These are phyloP conservation scores for Pycnonotus jocosus DNA, from an alignment of 2,113 vertebrate genomes.

Conservation along the genomic window DNA sequence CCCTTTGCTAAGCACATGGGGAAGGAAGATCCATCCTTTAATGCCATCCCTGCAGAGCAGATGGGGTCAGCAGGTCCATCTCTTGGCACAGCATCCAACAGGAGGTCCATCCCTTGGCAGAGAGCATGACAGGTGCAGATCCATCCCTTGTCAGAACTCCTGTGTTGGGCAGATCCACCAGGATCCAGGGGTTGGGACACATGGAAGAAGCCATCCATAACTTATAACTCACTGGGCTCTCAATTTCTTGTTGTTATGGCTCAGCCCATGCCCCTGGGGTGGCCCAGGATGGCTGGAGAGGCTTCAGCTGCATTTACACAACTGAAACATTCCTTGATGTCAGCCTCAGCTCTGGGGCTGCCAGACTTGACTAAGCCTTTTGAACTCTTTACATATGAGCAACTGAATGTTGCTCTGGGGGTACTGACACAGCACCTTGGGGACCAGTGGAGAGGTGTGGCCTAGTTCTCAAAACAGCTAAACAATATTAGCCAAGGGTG, in stretches of 20 bases:
- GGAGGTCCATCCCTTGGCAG: neutral
- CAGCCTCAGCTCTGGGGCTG: neutral
- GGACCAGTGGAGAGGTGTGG: neutral
- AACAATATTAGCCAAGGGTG: neutral
- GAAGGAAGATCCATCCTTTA: neutral
- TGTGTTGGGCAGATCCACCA: neutral
- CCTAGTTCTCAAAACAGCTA: neutral
- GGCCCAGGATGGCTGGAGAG: neutral
- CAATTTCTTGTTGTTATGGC: fast-evolving
- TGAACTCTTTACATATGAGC: neutral
- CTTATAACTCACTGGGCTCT: neutral
- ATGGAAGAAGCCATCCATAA: neutral
- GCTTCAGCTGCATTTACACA: neutral
- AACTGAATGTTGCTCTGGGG: neutral
- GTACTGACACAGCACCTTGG: neutral
- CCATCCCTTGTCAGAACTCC: neutral
- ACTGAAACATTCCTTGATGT: neutral
- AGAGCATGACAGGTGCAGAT: neutral
- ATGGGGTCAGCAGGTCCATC: neutral
- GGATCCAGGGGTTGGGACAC: neutral
- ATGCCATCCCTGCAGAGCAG: neutral
- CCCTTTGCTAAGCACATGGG: neutral
- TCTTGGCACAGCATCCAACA: neutral
- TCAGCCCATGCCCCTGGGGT: neutral
- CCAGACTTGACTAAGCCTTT: neutral